Conservation (phyloP, 37 sponge, comb jelly and placozoan species). For the Crambe crambe region DNA sequence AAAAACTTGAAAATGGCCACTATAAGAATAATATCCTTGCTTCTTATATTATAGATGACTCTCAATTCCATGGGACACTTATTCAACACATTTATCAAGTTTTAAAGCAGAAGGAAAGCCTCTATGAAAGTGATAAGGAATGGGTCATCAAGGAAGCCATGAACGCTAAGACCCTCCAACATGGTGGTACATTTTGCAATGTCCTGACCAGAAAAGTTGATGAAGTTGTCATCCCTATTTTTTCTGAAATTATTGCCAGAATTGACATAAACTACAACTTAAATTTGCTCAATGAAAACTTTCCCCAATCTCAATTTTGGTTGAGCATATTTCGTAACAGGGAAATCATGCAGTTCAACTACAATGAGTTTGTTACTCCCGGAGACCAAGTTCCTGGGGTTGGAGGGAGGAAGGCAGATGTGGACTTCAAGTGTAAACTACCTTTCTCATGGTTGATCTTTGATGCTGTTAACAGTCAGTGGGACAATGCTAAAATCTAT, state of each 20-base stretch:
- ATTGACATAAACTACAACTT: constrained; percentile 59
- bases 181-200: constrained; percentile 66
- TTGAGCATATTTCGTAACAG: too few species aligned
- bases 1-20: too few species aligned
- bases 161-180: constrained; percentile 52
- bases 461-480: constrained; percentile 58
- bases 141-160: too few species aligned
- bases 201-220: too few species aligned
- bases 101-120: too few species aligned
- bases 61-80: too few species aligned
- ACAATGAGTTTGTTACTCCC: constrained; percentile 7
- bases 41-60: too few species aligned
- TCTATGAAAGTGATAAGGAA: too few species aligned
- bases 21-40: too few species aligned
- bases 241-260: too few species aligned
- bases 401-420: constrained; percentile 12
- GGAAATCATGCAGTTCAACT: constrained; percentile 28
- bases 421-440: constrained; percentile 58
- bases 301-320: not conserved
- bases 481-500: constrained; percentile 29
- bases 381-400: constrained; percentile 17
- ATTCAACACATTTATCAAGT: too few species aligned
- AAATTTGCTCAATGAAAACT: constrained; percentile 3
- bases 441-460: constrained; percentile 90
- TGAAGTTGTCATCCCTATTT: too few species aligned